Percentiles rank a stretch among this genome's conserved stretches.
Evolutionary conservation across 2,113 vertebrate species (phyloP).

Genomic region (Anarrhichthys ocellatus): DNA sequence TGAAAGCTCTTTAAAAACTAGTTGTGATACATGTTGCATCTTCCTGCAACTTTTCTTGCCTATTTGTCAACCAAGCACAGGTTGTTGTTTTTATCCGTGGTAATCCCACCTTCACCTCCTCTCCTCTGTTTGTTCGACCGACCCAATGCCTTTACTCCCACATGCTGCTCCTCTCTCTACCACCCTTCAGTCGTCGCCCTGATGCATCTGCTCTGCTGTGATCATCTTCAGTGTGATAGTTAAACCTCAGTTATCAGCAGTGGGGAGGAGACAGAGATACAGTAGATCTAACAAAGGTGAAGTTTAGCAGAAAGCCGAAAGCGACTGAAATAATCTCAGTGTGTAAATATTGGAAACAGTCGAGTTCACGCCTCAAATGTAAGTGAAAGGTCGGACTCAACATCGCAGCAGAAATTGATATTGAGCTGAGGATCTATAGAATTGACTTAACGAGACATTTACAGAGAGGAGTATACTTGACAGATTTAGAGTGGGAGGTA

Average conservation of each 20-base stretch:
- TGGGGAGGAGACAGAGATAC: not conserved
- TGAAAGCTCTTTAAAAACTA: conserved; percentile 19
- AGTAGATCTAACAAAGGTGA: conserved; percentile 16
- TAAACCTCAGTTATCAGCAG: not conserved
- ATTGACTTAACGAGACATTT: not conserved
- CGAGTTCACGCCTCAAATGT: not conserved
- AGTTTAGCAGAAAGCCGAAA: not conserved
- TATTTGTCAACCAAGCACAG: not conserved
- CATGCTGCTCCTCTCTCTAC: not conserved
- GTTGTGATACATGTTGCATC: not conserved
- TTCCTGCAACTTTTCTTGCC: not conserved
- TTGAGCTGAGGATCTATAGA: conserved; percentile 16
- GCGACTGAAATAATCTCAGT: conserved; percentile 14
- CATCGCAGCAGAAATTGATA: conserved; percentile 5
- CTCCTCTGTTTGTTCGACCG: not conserved
- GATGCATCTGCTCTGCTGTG: not conserved
- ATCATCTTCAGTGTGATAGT: conserved; percentile 7
- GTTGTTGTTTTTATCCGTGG: not conserved
- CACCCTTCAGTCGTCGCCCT: not conserved
- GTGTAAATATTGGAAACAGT: conserved; percentile 40
- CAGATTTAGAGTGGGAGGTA: conserved; percentile 23
- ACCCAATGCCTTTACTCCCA: not conserved
- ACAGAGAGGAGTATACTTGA: conserved; percentile 3
- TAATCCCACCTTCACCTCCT: not conserved
- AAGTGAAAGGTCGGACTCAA: conserved; percentile 31